A percentile compares a stretch with the other conserved stretches of the same genome.
Evolutionary conservation across 2,113 vertebrate genomes (phyloP).

Genomic region (Phylloscopus whistleri): DNA sequence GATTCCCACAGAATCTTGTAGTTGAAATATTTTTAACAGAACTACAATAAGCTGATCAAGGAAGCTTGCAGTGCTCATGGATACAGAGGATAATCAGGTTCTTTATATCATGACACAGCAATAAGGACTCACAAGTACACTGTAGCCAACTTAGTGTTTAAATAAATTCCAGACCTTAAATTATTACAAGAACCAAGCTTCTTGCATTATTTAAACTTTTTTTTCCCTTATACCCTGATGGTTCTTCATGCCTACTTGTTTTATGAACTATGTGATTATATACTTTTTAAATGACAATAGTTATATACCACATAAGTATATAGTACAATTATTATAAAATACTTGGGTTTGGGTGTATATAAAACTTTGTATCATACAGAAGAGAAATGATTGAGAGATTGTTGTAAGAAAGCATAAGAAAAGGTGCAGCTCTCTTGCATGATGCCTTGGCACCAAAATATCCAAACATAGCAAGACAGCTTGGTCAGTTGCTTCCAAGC

Average conservation of each 20-base stretch:
- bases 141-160: slow-evolving; percentile 43
- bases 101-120: slow-evolving; percentile 31
- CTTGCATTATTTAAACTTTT: background rate
- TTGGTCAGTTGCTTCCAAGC: background rate
- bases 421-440: background rate
- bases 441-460: background rate
- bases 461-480: background rate
- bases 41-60: slow-evolving; percentile 54
- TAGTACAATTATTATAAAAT: background rate
- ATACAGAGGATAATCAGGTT: background rate
- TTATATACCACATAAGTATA: background rate
- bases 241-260: background rate
- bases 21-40: slow-evolving; percentile 63
- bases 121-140: background rate
- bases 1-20: slow-evolving; percentile 2
- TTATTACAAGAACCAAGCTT: slow-evolving; percentile 13
- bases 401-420: background rate
- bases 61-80: background rate
- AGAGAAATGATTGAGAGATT: background rate
- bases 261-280: background rate
- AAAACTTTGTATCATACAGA: background rate
- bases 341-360: background rate
- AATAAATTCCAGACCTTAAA: slow-evolving; percentile 55
- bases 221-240: background rate
- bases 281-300: background rate